These are phyloP conservation scores for Polypedilum pembai DNA, from an alignment of 1,140 invertebrate species.

Conservation along the genomic window DNA sequence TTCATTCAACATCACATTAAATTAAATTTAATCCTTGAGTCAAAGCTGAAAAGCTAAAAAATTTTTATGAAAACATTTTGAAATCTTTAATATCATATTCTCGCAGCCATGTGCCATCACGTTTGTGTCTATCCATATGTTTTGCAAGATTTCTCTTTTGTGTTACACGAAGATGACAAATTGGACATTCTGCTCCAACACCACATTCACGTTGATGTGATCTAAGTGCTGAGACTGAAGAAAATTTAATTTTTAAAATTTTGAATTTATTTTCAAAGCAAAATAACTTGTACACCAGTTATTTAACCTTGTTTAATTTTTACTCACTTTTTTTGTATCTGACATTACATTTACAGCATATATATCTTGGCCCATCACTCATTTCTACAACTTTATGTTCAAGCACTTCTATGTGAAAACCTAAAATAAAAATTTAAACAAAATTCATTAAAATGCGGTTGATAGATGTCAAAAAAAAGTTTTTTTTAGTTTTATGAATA, in stretches of 20 bases:
- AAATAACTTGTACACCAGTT: too few relatives aligned
- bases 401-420: background rate
- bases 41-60: background rate
- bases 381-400: background rate
- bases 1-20: background rate
- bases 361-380: constrained; percentile 29
- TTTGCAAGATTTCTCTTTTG: constrained; percentile 30
- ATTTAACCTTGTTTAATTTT: too few relatives aligned
- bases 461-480: background rate
- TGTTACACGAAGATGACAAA: constrained; percentile 29
- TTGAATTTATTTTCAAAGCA: background rate
- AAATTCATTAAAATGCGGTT: constrained; percentile 13
- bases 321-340: constrained; percentile 29
- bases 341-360: constrained; percentile 29
- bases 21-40: background rate
- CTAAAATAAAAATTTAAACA: background rate
- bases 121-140: constrained; percentile 30
- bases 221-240: background rate
- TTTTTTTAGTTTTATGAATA: background rate
- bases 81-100: background rate
- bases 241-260: constrained; percentile 8
- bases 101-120: background rate
- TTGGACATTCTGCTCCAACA: constrained; percentile 29
- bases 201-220: constrained; percentile 30
- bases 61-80: background rate